Conservation (phyloP, 2,888 invertebrate genomes). For the Julus scandinavius region DNA sequence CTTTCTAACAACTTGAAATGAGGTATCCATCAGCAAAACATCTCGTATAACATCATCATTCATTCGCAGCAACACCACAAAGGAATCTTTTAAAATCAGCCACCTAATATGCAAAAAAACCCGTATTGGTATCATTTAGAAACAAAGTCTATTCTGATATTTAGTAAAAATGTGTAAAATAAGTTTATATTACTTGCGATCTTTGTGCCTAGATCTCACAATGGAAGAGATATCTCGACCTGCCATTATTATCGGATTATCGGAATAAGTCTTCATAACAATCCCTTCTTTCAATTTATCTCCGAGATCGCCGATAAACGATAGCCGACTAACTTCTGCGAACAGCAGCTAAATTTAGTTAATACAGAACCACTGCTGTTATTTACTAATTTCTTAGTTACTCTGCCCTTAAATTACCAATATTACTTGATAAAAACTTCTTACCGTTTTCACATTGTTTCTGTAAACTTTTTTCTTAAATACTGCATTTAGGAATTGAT, state of each 20-base stretch:
- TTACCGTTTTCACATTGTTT: not conserved
- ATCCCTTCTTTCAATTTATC: conserved; percentile 91
- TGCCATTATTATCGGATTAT: conserved; percentile 76
- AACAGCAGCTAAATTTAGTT: conserved; percentile 71
- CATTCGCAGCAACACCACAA: conserved; percentile 90
- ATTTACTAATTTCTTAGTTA: too few relatives aligned
- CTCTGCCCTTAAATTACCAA: too few relatives aligned
- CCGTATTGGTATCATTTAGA: not conserved
- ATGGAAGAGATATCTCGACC: conserved; percentile 76
- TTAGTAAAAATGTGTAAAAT: not conserved
- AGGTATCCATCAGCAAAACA: conserved; percentile 91
- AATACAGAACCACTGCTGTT: too few relatives aligned
- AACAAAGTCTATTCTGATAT: not conserved
- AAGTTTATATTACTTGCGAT: not conserved
- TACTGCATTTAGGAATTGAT: not conserved
- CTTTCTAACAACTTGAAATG: conserved; percentile 89
- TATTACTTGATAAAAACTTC: too few relatives aligned
- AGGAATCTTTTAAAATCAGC: conserved; percentile 95
- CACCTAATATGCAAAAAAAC: conserved; percentile 71
- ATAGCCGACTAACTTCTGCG: conserved; percentile 90
- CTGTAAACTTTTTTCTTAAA: not conserved
- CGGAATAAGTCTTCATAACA: conserved; percentile 88
- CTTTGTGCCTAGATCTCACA: conserved; percentile 62
- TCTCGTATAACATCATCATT: conserved; percentile 80
- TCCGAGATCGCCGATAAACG: conserved; percentile 90